A percentile compares a stretch with the other conserved stretches of the same genome.
These are phyloP conservation scores for Pseudomyrmex dendroicus DNA, from an alignment of 1,140 invertebrate genomes.

Conservation along the genomic window DNA sequence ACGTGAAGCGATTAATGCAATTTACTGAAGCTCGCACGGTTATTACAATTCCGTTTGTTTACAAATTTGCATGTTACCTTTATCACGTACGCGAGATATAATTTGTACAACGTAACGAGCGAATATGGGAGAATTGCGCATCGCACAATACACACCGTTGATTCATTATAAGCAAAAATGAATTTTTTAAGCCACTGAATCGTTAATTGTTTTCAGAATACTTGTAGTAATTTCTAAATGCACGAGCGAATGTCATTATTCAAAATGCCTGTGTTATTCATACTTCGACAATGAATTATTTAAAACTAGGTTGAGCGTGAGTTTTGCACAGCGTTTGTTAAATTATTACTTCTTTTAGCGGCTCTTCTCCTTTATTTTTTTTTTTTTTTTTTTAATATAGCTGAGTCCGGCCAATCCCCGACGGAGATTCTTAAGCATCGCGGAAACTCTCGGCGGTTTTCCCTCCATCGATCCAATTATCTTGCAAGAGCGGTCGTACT, in stretches of 20 bases:
- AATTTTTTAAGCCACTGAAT: background rate
- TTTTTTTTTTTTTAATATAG: background rate
- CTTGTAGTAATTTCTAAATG: background rate
- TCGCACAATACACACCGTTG: constrained; percentile 6
- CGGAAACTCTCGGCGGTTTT: constrained; percentile 3
- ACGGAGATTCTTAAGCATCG: constrained; percentile 7
- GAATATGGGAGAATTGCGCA: constrained; percentile 19
- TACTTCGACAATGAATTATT: background rate
- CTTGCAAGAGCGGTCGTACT: constrained; percentile 1
- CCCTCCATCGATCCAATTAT: constrained; percentile 44
- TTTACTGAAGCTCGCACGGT: background rate
- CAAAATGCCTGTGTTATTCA: background rate
- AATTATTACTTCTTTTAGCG: background rate
- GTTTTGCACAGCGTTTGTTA: background rate
- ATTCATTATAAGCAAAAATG: constrained; percentile 18
- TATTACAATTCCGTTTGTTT: constrained; percentile 53
- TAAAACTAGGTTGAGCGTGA: background rate
- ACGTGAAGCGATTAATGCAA: constrained; percentile 18
- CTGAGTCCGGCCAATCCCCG: background rate
- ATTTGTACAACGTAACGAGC: constrained; percentile 7
- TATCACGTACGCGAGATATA: background rate
- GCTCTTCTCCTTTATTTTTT: background rate
- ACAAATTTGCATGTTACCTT: constrained; percentile 43
- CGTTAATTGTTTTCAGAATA: background rate
- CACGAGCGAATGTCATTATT: background rate